Base-by-base conservation (phyloP, 2,113 vertebrate genomes). In the Scytalopus superciliaris region DNA sequence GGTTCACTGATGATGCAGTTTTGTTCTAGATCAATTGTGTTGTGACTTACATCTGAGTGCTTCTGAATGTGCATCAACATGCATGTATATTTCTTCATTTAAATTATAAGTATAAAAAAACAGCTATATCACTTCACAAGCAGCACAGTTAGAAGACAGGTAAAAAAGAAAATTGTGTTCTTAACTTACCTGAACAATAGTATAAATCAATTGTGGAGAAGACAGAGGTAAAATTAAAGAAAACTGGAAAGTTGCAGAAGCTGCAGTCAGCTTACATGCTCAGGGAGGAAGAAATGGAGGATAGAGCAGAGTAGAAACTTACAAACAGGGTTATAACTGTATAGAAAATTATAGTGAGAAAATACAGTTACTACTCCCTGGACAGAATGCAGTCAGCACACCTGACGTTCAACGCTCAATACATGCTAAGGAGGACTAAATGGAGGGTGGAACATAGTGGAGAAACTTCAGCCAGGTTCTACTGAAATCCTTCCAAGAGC, bases 271-370 rank as follows among this genome's bases (percentile, higher is more conserved):
- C 19, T 22, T 18, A 5, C 9, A 7, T 47, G n/a, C 9, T 62
- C 30, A 47, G 23, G n/a, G 30, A 24, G 5, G 3, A 55, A 60
- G 45, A 35, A 82, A 60, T 0, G 0, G 19, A 60, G 19, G 21
- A 53, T 7, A 3, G 17, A 60, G 19, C 6, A 39, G 28, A 82
- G 16, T 25, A 24, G n/a, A 30, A 75, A 68, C 2, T 11, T 42
- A 63, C 39, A 63, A 18, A 42, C 18, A 35, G 8, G 7, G 17
- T 31, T 47, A 23, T 19, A 68, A 13, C 4, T 27, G 3, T 6
- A 68, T 27, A 40, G 60, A 62, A 27, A 40, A 27, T 23, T 68
- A 15, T 17, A 68, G 39, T 53, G 23, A 67, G 44, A 66, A 60
- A 53, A 73, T 19, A 33, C 33, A 6, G 30, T 68, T 53, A 11